Percentiles rank a stretch among this genome's conserved stretches.
These are phyloP conservation scores for Notolabrus celidotus DNA, from an alignment of 2,797 vertebrate species.

Conservation along the genomic window DNA sequence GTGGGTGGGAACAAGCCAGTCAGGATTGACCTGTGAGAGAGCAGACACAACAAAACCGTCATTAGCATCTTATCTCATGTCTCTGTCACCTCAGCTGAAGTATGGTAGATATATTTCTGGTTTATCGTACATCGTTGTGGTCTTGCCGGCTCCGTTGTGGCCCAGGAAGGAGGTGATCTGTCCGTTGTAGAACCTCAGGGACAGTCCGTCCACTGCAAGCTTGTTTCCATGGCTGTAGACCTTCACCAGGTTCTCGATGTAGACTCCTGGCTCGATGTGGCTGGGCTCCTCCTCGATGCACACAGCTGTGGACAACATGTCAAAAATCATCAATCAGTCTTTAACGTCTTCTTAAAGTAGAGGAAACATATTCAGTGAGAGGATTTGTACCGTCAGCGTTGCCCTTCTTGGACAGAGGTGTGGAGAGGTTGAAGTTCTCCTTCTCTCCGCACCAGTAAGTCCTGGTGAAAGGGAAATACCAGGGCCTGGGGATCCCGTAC, in stretches of 20 bases:
- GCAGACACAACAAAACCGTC: constrained; percentile 1
- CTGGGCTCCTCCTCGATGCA: constrained; percentile 94
- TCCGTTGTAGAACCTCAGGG: constrained; percentile 95
- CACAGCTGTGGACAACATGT: constrained; percentile 83
- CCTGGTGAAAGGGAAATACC: constrained; percentile 96
- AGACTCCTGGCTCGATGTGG: constrained; percentile 95
- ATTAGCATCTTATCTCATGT: neutral
- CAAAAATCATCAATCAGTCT: too few species aligned
- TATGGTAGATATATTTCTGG: neutral
- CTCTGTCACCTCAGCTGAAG: neutral
- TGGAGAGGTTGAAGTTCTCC: constrained; percentile 78
- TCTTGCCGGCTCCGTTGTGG: constrained; percentile 98
- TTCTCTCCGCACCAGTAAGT: constrained; percentile 97
- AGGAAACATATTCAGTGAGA: neutral
- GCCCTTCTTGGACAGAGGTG: constrained; percentile 83
- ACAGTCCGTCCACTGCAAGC: constrained; percentile 94
- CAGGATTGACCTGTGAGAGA: constrained; percentile 92
- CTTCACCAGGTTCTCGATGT: constrained; percentile 96
- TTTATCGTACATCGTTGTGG: constrained; percentile 93
- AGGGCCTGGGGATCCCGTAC: constrained; percentile 95
- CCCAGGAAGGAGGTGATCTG: constrained; percentile 99
- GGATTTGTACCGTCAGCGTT: constrained; percentile 87
- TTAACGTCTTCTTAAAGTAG: neutral
- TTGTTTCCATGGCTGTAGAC: constrained; percentile 97
- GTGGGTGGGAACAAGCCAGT: constrained; percentile 98